Evolutionary conservation across 2,113 vertebrate species (phyloP).

Genomic region (Antechinus stuartii): DNA sequence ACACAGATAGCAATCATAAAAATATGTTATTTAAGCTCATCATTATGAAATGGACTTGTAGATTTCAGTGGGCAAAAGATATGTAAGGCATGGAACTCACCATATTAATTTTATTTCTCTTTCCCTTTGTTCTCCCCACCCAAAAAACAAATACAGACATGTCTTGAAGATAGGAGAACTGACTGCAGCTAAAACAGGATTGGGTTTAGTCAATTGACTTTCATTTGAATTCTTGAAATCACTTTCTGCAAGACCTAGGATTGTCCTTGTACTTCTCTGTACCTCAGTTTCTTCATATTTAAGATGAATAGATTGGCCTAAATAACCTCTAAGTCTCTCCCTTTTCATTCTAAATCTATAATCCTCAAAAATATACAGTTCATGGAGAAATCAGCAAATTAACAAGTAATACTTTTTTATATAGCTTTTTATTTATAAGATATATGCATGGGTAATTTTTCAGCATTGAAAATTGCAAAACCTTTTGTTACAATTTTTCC

Average conservation of each 20-base stretch:
- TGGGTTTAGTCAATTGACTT: neutral
- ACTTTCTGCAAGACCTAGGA: neutral
- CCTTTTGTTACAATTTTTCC: no score
- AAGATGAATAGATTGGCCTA: neutral
- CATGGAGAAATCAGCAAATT: neutral
- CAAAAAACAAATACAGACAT: neutral
- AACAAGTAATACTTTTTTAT: neutral
- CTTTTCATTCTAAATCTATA: neutral
- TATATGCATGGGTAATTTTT: no score
- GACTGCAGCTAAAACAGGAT: no score
- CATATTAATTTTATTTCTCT: neutral
- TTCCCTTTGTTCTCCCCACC: neutral
- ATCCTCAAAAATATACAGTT: neutral
- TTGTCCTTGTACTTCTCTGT: neutral
- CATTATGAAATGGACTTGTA: neutral
- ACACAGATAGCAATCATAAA: neutral
- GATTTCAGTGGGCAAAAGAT: neutral
- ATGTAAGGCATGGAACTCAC: neutral
- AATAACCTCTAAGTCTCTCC: neutral
- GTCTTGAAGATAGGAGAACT: neutral
- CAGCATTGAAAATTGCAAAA: no score
- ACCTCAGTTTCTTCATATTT: neutral
- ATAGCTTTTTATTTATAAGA: no score
- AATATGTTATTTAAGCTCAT: neutral
- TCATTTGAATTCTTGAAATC: neutral